Conservation (phyloP, 2,113 vertebrate species). For the Urocynchramus pylzowi region DNA sequence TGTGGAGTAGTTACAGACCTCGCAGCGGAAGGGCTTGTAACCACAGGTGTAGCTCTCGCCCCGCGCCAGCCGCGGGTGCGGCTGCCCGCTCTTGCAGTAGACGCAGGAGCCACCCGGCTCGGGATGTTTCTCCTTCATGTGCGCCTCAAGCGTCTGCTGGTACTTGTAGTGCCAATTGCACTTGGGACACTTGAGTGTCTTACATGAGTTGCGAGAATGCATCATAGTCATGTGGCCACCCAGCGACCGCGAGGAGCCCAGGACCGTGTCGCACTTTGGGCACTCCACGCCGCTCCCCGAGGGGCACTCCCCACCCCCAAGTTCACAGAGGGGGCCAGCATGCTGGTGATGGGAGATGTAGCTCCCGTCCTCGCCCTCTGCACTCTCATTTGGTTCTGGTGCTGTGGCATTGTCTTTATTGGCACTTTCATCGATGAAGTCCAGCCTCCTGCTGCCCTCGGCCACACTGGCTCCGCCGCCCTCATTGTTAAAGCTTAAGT, state of each 20-base stretch:
- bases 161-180: constrained; percentile 99
- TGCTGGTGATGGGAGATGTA: constrained; percentile 81
- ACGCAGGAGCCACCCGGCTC: constrained; percentile 92
- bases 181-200: constrained; percentile 99
- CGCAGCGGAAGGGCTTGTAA: constrained; percentile 98
- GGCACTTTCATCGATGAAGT: constrained; percentile 97
- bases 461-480: constrained; percentile 83
- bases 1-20: constrained; percentile 99
- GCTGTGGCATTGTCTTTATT: constrained; percentile 98
- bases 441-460: constrained; percentile 89
- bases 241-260: constrained; percentile 95
- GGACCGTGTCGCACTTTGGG: constrained; percentile 95
- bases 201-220: constrained; percentile 99
- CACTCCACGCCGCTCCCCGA: constrained; percentile 96
- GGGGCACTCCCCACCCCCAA: constrained; percentile 89
- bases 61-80: constrained; percentile 93
- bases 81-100: constrained; percentile 95
- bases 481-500: constrained; percentile 99
- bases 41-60: constrained; percentile 99
- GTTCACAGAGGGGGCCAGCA: constrained; percentile 87
- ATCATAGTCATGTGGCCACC: constrained; percentile 99
- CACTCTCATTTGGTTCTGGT: constrained; percentile 98
- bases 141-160: constrained; percentile 99
- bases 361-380: constrained; percentile 92
- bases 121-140: constrained; percentile 99